Evolutionary conservation across 1,140 invertebrate genomes (phyloP), one percentile per base, ranked within the genome.

Genomic region (Watersipora subatra): DNA sequence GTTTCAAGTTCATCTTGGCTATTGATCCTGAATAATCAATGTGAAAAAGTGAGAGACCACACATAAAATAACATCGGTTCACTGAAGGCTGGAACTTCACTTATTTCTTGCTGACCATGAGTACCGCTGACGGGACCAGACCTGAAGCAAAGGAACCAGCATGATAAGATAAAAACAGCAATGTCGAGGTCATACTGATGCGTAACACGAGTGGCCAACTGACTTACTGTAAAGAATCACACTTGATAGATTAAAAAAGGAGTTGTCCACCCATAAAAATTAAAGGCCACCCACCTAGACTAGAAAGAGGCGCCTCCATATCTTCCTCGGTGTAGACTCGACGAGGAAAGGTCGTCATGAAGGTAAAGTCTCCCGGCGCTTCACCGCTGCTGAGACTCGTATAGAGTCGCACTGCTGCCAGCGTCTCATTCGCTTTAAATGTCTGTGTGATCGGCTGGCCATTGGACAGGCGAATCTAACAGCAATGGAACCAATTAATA

Each of bases 261-360:
- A 15, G 2, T 7, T 62, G 12, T 62, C 61, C 27, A 15, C 19
- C 22, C 3, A 62, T 22, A 62, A 2, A 7, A 17, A 3, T 62
- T 25, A 7, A 27, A 19, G 58, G 34, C 70, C 57, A 70, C 71
- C 80, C 80, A 92, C 90, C 90, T 81, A 93, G 83, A 69, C 84
- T 79, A 71, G 89, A 86, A 61, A 95, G 81, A 20, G 91, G 89
- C 73, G 87, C 87, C 63, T 92, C 88, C 81, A 90, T 92, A 77
- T 94, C 91, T 26, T 91, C 89, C n/a, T 81, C 83, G n/a, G 81
- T 80, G 74, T 92, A 93, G 63, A 91, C 84, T 80, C 89, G 90
- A 73, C 85, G 86, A n/a, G 91, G 91, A 79, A 90, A 93, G 68
- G 84, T 87, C 19, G 89, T 92, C 86, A 92, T 90, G 62, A 94